Conservation (phyloP, 2,888 invertebrate species). For the Limnephilus marmoratus region DNA sequence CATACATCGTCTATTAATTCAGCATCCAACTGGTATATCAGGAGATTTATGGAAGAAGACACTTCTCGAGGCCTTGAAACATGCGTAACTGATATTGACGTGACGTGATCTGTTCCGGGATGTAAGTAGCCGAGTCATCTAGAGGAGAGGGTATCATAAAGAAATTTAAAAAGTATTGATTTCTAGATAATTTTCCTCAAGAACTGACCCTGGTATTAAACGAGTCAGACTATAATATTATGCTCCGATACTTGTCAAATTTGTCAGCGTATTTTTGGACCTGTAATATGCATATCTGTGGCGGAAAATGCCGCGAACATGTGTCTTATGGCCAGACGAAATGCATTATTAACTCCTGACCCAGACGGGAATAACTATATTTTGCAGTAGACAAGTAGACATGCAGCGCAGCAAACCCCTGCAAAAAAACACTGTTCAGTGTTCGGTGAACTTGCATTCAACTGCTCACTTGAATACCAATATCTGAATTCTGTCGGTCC, state of each 20-base stretch:
- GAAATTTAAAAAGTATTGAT: neutral
- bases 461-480: conserved; percentile 51
- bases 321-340: conserved; percentile 55
- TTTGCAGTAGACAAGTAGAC: conserved; percentile 42
- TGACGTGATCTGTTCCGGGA: neutral
- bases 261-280: conserved; percentile 24
- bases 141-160: neutral
- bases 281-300: conserved; percentile 31
- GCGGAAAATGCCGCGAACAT: conserved; percentile 41
- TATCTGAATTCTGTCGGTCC: conserved; percentile 36
- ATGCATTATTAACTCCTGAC: conserved; percentile 58
- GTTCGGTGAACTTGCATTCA: conserved; percentile 59
- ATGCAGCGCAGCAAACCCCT: conserved; percentile 30
- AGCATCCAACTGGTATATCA: neutral
- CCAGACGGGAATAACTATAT: conserved; percentile 57
- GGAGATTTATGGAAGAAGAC: neutral
- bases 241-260: conserved; percentile 18
- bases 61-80: neutral
- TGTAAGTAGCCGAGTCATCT: neutral
- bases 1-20: too few species aligned
- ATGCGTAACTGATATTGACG: neutral
- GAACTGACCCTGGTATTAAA: neutral
- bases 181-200: neutral
- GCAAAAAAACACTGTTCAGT: conserved; percentile 45
- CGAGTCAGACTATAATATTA: neutral